Base-by-base conservation (phyloP, 2,113 vertebrate species). In the Alethe castanea region DNA sequence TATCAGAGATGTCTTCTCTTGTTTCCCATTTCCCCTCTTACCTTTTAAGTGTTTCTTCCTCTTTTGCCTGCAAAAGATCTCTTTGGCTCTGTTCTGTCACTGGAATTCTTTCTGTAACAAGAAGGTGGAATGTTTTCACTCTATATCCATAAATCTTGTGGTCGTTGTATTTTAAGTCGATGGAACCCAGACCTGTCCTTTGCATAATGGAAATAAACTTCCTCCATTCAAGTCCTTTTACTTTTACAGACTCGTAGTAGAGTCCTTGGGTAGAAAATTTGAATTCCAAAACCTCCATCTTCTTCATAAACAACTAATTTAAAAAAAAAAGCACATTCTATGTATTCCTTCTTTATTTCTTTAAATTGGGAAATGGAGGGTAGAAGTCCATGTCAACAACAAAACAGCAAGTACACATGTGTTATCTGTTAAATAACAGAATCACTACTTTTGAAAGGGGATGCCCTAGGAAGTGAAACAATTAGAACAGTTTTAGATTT, bases 361-460 rank as follows among this genome's bases (percentile, higher is more conserved):
- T 97, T 84, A 76, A 81, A 85, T 81, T 85, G 48, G 50, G 44
- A 94, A 95, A 88, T 74, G 28, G 61, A 36, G 23, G 65, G 18
- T 52, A 73, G 42, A 94, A 96, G 77, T 86, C 81, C 57, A 42
- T 66, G 92, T 96, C 52, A 92, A 59, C 86, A 95, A 64, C 47
- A 94, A 89, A 91, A 59, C 84, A 96, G 76, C 54, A 93, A 92
- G 45, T 80, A 81, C 78, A 96, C 91, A 96, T 71, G 53, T 96
- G 95, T 97, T 96, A 92, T 81, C 91, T 96, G 80, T 97, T 98
- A 97, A 96, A 92, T 96, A 88, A 44, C 60, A 95, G 76, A 66
- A 67, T 95, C 91, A 45, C 96, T 95, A 44, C 61, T 95, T 96
- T 96, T 94, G 90, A 94, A 97, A 96, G 66, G 40, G 88, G 82